Evolutionary conservation across 2,797 vertebrate genomes (phyloP).

Genomic region (Tragelaphus eurycerus): DNA sequence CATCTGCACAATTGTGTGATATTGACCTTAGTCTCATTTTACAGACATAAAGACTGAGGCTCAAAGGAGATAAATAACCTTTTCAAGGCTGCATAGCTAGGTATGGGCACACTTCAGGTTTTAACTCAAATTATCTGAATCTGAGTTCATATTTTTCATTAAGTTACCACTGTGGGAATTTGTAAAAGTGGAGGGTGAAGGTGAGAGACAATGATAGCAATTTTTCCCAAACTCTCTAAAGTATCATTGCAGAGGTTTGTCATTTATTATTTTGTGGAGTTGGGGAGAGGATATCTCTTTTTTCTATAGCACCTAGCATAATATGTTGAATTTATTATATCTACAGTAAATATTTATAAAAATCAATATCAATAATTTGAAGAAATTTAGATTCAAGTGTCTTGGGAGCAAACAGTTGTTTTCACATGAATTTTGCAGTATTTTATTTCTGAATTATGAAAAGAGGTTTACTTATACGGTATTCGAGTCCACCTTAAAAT

Average conservation of each 20-base stretch:
- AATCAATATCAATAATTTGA: neutral
- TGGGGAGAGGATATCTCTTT: neutral
- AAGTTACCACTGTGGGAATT: neutral
- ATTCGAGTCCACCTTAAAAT: slow-evolving; percentile 1
- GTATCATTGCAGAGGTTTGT: neutral
- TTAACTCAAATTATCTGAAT: slow-evolving; percentile 15
- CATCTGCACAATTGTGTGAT: neutral
- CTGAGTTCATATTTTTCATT: slow-evolving; percentile 1
- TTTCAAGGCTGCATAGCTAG: neutral
- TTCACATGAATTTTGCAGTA: slow-evolving; percentile 26
- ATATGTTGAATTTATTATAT: neutral
- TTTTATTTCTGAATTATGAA: slow-evolving; percentile 34
- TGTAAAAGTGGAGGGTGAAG: neutral
- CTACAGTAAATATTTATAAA: slow-evolving; percentile 48
- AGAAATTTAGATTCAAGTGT: slow-evolving; percentile 1
- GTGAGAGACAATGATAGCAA: neutral
- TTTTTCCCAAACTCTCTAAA: slow-evolving; percentile 25
- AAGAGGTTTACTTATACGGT: neutral
- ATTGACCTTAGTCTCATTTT: slow-evolving; percentile 32
- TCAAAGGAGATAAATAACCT: neutral
- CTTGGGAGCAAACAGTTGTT: slow-evolving; percentile 5
- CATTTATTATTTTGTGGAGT: slow-evolving; percentile 7
- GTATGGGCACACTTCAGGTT: neutral
- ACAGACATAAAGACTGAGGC: neutral
- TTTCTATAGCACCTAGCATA: neutral